Evolutionary conservation across 1,140 invertebrate genomes (phyloP).

Genomic region (Pseudomyrmex pallidus): DNA sequence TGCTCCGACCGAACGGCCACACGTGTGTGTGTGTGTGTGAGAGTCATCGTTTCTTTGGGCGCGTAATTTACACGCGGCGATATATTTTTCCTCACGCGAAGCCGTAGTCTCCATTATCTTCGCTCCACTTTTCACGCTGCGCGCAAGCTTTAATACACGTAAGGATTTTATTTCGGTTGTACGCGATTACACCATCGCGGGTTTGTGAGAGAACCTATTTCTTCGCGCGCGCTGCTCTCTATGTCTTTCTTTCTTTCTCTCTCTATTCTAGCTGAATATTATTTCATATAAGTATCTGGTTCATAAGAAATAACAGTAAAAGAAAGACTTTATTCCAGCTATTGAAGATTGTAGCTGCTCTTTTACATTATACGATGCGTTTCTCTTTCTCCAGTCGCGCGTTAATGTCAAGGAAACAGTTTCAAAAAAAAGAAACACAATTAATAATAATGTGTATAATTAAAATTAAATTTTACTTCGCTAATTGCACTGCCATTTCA

Average conservation of each 20-base stretch:
- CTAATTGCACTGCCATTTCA: constrained; percentile 8
- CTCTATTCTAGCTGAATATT: constrained; percentile 2
- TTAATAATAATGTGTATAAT: constrained; percentile 3
- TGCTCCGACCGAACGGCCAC: neutral
- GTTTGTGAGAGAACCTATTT: too few relatives aligned
- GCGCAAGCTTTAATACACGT: neutral
- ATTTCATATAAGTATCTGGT: neutral
- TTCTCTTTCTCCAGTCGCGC: neutral
- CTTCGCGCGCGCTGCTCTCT: neutral
- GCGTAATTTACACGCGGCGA: neutral
- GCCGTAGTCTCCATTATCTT: neutral
- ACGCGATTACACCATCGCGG: neutral
- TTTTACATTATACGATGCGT: neutral
- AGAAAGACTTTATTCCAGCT: neutral
- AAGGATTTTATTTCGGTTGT: constrained; percentile 18
- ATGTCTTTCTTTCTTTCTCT: neutral
- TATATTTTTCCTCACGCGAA: constrained; percentile 9
- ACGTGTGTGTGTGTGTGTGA: neutral
- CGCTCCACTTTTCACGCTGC: neutral
- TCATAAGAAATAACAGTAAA: constrained; percentile 22
- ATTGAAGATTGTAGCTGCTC: constrained; percentile 2
- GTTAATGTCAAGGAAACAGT: neutral
- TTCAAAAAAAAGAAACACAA: too few relatives aligned
- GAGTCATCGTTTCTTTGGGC: neutral
- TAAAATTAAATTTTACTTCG: constrained; percentile 41